Percentiles rank a stretch among this genome's conserved stretches.
Conservation (phyloP, 2,113 vertebrate genomes). For the Pygathrix nemaeus region DNA sequence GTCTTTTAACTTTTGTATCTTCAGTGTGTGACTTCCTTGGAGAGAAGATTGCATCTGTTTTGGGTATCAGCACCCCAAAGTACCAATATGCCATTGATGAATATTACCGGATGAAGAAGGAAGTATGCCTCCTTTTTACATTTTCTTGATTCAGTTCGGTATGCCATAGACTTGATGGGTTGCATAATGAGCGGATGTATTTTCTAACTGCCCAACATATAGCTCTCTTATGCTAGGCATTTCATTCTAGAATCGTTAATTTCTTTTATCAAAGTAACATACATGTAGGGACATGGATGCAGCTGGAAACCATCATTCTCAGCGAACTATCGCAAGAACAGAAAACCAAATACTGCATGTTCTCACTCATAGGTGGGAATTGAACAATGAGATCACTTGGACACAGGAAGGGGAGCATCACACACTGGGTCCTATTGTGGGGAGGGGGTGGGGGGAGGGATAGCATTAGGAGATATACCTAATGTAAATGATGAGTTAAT, state of each 20-base stretch:
- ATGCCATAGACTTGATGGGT: neutral
- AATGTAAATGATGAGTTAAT: too few relatives aligned
- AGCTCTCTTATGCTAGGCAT: neutral
- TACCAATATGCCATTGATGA: slow-evolving; percentile 99
- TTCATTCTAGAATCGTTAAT: neutral
- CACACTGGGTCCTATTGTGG: too few relatives aligned
- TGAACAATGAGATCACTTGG: too few relatives aligned
- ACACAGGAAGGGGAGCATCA: too few relatives aligned
- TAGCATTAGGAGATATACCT: too few relatives aligned
- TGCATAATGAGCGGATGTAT: neutral
- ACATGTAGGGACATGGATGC: neutral
- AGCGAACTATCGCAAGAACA: too few relatives aligned
- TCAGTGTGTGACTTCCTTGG: slow-evolving; percentile 97
- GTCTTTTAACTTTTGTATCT: slow-evolving; percentile 64
- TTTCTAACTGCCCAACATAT: neutral
- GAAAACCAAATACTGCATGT: too few relatives aligned
- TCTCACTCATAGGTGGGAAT: too few relatives aligned
- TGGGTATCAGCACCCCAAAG: slow-evolving; percentile 97
- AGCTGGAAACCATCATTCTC: too few relatives aligned
- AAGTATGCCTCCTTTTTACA: slow-evolving; percentile 86
- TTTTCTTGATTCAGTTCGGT: slow-evolving; percentile 29
- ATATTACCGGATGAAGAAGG: slow-evolving; percentile 96
- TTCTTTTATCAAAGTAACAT: slow-evolving; percentile 15
- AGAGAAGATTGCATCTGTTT: slow-evolving; percentile 95
- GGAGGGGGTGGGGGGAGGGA: too few relatives aligned